Evolutionary conservation across 1,140 invertebrate species (phyloP), one percentile per base, ranked within the genome.

Genomic region (Drosophila bocki): DNA sequence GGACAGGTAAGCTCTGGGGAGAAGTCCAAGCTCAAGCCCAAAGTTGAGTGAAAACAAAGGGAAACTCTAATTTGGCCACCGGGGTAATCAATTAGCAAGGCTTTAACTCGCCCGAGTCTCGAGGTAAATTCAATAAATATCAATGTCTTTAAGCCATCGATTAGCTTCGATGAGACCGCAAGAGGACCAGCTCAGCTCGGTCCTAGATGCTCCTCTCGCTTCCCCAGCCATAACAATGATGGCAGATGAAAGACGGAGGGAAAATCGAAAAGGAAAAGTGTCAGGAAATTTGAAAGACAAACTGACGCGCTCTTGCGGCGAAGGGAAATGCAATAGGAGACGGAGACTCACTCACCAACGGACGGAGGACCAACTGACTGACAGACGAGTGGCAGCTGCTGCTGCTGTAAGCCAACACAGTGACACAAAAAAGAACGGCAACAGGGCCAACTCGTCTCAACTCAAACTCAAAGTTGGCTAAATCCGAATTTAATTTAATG

Each of bases 401-500:
- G 45, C 47, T 54, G 37, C 47, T 54, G 35, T 41, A 78, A 63
- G 65, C 65, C 60, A 78, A 70, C 68, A 74, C 80, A 84, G 65
- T 90, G 80, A 62, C 70, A 76, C 64, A 70, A 48, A 90, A 65
- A 78, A 82, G 75, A 67, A 79, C 64, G 71, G 80, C 85, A 84
- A 80, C 75, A 71, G 44, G 70, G 69, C 58, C 48, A 68, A 50
- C 59, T 53, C 50, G 50, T 5, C 50, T 35, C 32, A 48, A 53
- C 64, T 53, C 57, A 59, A 71, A 82, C 81, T 82, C 78, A 71
- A 80, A 82, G 78, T 77, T 91, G 85, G 81, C 75, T 82, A 85
- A 90, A 90, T 90, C 82, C 78, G 72, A 90, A 90, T 90, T 90
- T 90, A 90, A 90, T 90, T 90, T 90, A 90, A 90, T 90, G 85